These are phyloP conservation scores for Volucella inflata DNA, from an alignment of 2,888 invertebrate species.

Conservation along the genomic window DNA sequence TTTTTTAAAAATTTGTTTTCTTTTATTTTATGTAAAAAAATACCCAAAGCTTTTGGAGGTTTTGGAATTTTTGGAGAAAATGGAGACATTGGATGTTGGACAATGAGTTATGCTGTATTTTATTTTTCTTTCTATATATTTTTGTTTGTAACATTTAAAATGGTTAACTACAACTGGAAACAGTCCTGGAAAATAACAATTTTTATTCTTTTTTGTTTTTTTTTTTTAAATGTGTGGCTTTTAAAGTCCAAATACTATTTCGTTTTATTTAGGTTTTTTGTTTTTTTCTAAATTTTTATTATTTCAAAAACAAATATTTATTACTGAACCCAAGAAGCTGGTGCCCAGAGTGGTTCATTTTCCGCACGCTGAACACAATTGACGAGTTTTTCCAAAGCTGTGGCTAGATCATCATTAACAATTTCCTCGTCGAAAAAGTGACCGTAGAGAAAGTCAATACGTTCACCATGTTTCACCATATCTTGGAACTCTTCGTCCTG, in stretches of 20 bases:
- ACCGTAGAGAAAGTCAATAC: conserved; percentile 95
- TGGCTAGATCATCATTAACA: conserved; percentile 94
- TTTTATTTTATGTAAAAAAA: conserved; percentile 72
- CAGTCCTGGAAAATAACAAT: conserved; percentile 61
- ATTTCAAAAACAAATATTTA: conserved; percentile 9
- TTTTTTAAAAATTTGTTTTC: conserved; percentile 33
- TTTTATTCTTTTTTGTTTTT: background rate
- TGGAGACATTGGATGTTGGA: conserved; percentile 74
- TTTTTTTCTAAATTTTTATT: conserved; percentile 1
- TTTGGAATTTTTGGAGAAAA: conserved; percentile 66
- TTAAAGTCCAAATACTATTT: conserved; percentile 59
- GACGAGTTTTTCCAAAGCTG: conserved; percentile 93
- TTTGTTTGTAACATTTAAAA: conserved; percentile 54
- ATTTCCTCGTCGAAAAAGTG: conserved; percentile 97
- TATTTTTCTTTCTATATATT: conserved; percentile 20
- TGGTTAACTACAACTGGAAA: conserved; percentile 65
- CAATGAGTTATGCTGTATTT: conserved; percentile 57
- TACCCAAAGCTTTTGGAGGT: conserved; percentile 64
- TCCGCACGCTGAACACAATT: conserved; percentile 93
- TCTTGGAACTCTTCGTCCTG: conserved; percentile 96
- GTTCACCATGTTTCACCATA: conserved; percentile 92
- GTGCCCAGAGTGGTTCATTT: conserved; percentile 97
- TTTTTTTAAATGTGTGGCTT: conserved; percentile 60
- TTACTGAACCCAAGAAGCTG: conserved; percentile 96
- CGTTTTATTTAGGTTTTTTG: conserved; percentile 9